A percentile compares a stretch with the other conserved stretches of the same genome.
Conservation (phyloP, 2,888 invertebrate genomes). For the Agonopterix heracliana region DNA sequence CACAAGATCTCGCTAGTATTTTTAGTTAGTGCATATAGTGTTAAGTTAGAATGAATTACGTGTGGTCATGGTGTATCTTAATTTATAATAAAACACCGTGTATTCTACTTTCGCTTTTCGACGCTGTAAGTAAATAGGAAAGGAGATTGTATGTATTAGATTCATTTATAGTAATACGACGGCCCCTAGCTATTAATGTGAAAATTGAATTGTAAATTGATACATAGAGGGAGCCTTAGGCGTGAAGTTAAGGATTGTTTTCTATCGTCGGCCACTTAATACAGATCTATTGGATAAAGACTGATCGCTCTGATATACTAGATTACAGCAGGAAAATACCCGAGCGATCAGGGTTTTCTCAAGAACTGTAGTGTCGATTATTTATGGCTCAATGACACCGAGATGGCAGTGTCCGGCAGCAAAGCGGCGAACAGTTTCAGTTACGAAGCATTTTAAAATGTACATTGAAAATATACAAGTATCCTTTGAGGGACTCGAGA, state of each 20-base stretch:
- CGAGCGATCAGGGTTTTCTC: no score
- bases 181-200: conserved; percentile 33
- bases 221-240: conserved; percentile 35
- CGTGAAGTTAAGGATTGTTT: conserved; percentile 12
- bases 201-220: conserved; percentile 22
- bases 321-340: no score
- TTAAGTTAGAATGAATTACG: conserved; percentile 66
- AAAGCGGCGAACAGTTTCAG: no score
- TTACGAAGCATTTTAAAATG: no score
- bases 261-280: no score
- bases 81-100: conserved; percentile 28
- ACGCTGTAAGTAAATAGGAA: conserved; percentile 23
- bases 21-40: conserved; percentile 70
- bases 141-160: conserved; percentile 37
- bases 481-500: no score
- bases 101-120: conserved; percentile 40
- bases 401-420: no score
- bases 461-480: no score
- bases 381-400: no score
- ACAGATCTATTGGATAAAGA: no score
- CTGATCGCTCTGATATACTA: no score
- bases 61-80: conserved; percentile 38
- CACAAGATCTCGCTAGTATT: conserved; percentile 74
- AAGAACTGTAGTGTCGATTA: no score
- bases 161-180: conserved; percentile 39